Base-by-base conservation (phyloP, 2,888 invertebrate genomes). In the Eremobia ochroleuca region DNA sequence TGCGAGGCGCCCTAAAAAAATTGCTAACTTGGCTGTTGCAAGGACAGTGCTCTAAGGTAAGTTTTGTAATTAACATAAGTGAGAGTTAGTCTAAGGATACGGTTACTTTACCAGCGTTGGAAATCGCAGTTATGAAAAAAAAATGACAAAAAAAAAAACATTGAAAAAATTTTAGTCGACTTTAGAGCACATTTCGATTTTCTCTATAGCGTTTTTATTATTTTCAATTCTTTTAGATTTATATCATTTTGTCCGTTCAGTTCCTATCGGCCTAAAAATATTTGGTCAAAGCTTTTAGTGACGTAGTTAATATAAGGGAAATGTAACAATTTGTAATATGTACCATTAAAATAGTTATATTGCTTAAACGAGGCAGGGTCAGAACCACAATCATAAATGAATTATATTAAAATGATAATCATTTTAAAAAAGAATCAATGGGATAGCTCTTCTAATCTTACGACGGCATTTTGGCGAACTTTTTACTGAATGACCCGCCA, bases 341-440 rank as follows among this genome's bases (percentile, higher is more conserved):
- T 94, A 94, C 92, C 91, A 92, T 93, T 92, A 93, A 91, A 92
- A 93, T 95, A 95, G 93, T 91, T 93, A 90, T 95, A 96, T 95
- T 93, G 96, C 96, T 96, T 96, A 94, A 96, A 96, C 95, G 95
- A 96, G 94, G 96, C 96, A 97, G 96, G 96, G 96, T 96, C 95
- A 94, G 92, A 94, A 95, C 94, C 94, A 95, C 94, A 94, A 95
- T 94, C 95, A 93, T 93, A 93, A 93, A 92, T 92, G 90, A 92
- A 91, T 93, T 92, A 90, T 90, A 91, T 90, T 89, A 91, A 88
- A 91, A 91, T 90, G 88, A 74, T 85, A 91, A 92, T 90, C 90
- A 91, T 92, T 93, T 92, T 91, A 91, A 90, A 89, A 91, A 89
- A 87, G 84, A 90, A 85, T 77, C 82, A 90, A 90, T 89, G 94